Percentiles rank a stretch among this genome's conserved stretches.
Conservation (phyloP, 2,113 vertebrate genomes). For the Python bivittatus region DNA sequence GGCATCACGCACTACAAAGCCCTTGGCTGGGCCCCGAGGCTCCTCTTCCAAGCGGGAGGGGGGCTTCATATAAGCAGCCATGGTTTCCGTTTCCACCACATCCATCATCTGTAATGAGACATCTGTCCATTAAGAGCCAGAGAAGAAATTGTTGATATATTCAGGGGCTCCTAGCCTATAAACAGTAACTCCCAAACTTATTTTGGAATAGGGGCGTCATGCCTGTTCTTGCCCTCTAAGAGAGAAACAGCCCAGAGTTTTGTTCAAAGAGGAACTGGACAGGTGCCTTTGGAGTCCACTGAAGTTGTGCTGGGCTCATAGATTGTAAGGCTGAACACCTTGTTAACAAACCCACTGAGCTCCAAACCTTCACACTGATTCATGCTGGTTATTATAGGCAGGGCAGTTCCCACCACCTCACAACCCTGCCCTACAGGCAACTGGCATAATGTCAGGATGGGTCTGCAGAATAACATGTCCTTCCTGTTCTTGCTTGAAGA, state of each 20-base stretch:
- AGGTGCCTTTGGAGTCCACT: not conserved
- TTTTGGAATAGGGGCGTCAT: not conserved
- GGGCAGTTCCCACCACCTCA: not conserved
- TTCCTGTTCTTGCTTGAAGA: not conserved
- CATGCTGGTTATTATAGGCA: not conserved
- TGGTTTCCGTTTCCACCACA: conserved; percentile 80
- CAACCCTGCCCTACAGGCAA: not conserved
- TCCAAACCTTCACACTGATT: not conserved
- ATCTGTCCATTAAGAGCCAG: not conserved
- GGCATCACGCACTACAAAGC: conserved; percentile 82
- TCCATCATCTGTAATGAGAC: conserved; percentile 74
- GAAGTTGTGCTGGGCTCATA: not conserved
- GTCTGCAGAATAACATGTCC: no score
- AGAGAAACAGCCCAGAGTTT: not conserved
- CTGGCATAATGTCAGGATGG: not conserved
- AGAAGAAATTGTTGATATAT: not conserved
- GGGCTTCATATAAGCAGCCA: conserved; percentile 84
- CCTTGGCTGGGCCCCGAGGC: conserved; percentile 72
- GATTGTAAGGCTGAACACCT: not conserved
- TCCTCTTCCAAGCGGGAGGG: conserved; percentile 75
- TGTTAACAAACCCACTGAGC: not conserved
- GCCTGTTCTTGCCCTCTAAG: not conserved
- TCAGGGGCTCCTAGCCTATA: not conserved
- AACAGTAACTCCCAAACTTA: not conserved
- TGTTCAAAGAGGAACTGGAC: not conserved